Base-by-base conservation (phyloP, 2,113 vertebrate genomes). In the Rhinichthys klamathensis region DNA sequence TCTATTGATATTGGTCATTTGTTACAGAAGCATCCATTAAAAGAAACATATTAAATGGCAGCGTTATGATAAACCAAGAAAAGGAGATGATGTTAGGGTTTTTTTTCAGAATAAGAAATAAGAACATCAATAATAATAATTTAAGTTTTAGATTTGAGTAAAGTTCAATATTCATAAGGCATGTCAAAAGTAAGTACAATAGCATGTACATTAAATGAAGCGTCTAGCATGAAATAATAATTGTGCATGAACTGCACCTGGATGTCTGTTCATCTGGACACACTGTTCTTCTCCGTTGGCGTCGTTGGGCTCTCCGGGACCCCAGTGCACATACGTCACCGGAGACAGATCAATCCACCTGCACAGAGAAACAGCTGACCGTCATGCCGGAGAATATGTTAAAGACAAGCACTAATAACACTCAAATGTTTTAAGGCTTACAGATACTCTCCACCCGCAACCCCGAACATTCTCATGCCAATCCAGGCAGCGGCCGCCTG, bases 231-330 rank as follows among this genome's bases (percentile, higher is more conserved):
- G 2, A n/a, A 10, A 25, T 2, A 21, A 23, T 23, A 6, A 49
- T 8, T 25, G 0, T 3, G 6, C 18, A 56, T 56, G 54, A 56
- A 4, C 54, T 7, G 6, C 89, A 95, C 95, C 94, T 91, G 93
- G 93, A 81, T 92, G 88, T 91, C 94, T 91, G 83, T 93, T 93
- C 91, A 96, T 95, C 89, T 94, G 92, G 6, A 94, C 94, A 87
- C 95, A 95, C 85, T 94, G 92, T 25, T 96, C 95, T 89, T 95
- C 94, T 41, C 95, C 94, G 0, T 94, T 94, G 27, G 93, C 94
- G 4, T 96, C 91, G 87, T 95, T 96, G 80, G 95, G 95, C 72
- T 96, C 95, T 23, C 94, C 94, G 0, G 88, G 11, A 38, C 56
- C 89, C 95, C 94, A 96, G 91, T 95, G 92, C 12, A 93, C 94